Conservation (phyloP, 2,888 invertebrate species). For the Eupithecia dodoneata region DNA sequence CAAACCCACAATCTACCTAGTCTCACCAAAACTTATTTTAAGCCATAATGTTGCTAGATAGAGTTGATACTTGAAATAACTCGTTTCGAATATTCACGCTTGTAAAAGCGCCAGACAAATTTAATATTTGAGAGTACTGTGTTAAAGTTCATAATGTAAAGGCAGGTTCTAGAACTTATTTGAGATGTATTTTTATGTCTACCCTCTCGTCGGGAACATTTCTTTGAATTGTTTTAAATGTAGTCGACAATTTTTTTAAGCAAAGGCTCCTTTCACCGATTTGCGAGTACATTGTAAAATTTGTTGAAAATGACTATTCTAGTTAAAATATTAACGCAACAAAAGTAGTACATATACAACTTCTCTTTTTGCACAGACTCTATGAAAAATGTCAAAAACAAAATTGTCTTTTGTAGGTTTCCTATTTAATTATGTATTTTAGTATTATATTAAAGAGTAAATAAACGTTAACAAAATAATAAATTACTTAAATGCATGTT, state of each 20-base stretch:
- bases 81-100: background rate
- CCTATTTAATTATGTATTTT: background rate
- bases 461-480: background rate
- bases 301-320: too few species aligned
- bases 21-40: background rate
- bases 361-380: too few species aligned
- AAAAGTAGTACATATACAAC: too few species aligned
- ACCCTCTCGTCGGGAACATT: background rate
- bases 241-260: background rate
- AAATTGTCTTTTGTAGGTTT: background rate
- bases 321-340: too few species aligned
- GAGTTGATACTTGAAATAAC: background rate
- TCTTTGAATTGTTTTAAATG: background rate
- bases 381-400: background rate
- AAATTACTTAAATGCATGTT: background rate
- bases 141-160: background rate
- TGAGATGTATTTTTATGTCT: background rate
- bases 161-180: background rate
- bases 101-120: background rate
- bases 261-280: background rate
- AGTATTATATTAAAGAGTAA: background rate
- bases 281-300: too few species aligned
- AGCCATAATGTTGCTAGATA: background rate
- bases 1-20: background rate
- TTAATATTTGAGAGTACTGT: background rate